Evolutionary conservation across 2,797 vertebrate genomes (phyloP).

Genomic region (Crenuchus spilurus): DNA sequence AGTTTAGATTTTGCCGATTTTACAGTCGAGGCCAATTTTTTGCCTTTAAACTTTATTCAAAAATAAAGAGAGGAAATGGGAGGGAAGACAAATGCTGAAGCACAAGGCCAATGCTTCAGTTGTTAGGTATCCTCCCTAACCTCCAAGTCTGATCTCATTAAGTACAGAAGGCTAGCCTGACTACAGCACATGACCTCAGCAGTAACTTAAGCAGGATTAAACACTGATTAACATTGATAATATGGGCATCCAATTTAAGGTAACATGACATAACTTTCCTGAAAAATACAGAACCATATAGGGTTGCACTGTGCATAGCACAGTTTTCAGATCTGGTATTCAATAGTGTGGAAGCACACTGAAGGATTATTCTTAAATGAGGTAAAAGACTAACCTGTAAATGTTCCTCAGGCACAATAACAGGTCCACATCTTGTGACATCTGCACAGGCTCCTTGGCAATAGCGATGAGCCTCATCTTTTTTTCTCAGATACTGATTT

Average conservation of each 20-base stretch:
- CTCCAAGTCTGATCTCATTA: constrained; percentile 29
- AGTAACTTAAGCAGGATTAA: constrained; percentile 12
- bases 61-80: not conserved
- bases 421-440: constrained; percentile 87
- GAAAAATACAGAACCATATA: not conserved
- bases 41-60: not conserved
- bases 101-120: not conserved
- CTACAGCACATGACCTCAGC: not conserved
- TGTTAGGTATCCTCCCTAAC: constrained; percentile 20
- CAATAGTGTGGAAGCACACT: not conserved
- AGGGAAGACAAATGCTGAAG: not conserved
- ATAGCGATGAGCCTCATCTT: constrained; percentile 90
- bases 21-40: too few species aligned
- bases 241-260: constrained; percentile 3
- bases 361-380: not conserved
- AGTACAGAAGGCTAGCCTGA: constrained; percentile 14
- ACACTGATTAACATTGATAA: not conserved
- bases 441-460: constrained; percentile 88
- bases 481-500: constrained; percentile 92
- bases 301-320: not conserved
- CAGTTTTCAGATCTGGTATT: too few species aligned
- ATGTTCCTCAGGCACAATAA: constrained; percentile 90
- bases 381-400: constrained; percentile 83
- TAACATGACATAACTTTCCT: not conserved
- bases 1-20: too few species aligned